Evolutionary conservation across 2,797 vertebrate genomes (phyloP).

Genomic region (Malacoctenus gilli): DNA sequence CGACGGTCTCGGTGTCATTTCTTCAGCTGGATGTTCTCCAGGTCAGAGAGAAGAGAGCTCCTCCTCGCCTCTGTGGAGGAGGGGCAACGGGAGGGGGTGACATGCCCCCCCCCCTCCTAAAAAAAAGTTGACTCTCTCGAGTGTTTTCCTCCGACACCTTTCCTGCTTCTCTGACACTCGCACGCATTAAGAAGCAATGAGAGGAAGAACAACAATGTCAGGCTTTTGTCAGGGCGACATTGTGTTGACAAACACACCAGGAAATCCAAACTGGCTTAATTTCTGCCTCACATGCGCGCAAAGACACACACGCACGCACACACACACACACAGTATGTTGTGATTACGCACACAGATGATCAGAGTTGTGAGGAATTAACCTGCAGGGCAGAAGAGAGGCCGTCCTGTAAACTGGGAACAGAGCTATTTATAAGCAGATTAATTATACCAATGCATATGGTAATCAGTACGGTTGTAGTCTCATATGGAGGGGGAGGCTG

Average conservation of each 20-base stretch:
- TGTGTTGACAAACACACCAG: conserved; percentile 13
- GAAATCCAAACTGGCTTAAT: neutral
- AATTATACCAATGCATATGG: conserved; percentile 75
- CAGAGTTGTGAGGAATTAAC: conserved; percentile 58
- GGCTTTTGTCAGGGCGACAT: neutral
- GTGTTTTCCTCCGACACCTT: conserved; percentile 10
- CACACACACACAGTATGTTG: conserved; percentile 12
- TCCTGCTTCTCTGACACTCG: neutral
- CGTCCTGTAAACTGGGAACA: conserved; percentile 49
- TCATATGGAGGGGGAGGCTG: conserved; percentile 38
- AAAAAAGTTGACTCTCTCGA: conserved; percentile 33
- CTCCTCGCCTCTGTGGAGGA: conserved; percentile 17
- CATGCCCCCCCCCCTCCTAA: conserved; percentile 7
- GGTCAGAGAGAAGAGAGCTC: conserved; percentile 31
- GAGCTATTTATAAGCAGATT: conserved; percentile 73
- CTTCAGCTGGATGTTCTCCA: conserved; percentile 38
- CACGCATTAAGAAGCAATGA: neutral
- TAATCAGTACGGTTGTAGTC: conserved; percentile 62
- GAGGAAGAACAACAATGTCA: conserved; percentile 11
- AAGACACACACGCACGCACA: too few relatives aligned
- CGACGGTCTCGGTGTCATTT: conserved; percentile 38
- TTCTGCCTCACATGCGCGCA: conserved; percentile 5
- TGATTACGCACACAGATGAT: conserved; percentile 17
- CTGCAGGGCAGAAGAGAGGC: conserved; percentile 50
- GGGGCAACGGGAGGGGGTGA: neutral